Evolutionary conservation across 2,888 invertebrate genomes (phyloP), one percentile per base, ranked within the genome.

Genomic region (Diarsia rubi): DNA sequence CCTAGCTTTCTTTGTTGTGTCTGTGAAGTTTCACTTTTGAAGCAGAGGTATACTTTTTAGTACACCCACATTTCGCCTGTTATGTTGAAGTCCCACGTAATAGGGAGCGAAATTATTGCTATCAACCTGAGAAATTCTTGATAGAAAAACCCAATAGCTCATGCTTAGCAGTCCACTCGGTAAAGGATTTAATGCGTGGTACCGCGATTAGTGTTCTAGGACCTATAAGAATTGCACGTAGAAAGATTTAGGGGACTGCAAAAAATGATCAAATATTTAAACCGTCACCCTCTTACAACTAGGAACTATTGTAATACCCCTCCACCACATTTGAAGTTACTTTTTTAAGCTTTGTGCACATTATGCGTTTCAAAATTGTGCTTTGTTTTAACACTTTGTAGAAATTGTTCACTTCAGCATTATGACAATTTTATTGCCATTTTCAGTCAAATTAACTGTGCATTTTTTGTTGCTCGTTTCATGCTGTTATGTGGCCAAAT

Each of bases 231-330:
- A n/a, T 62, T 42, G n/a, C 42, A 42, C 14, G 0, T 0, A n/a
- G 3, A 3, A 62, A 42, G 8, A n/a, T 42, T 6, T 62, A n/a
- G 62, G 62, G 62, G 62, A 62, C 60, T 62, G 60, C 37, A 62
- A 62, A 62, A 62, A 62, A 62, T 19, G 4, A 21, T 42, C 8
- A 62, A 62, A 62, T 62, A 42, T 62, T 62, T n/a, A 42, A n/a
- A 37, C 62, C 62, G n/a, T 42, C 62, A 62, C 62, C 62, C 62
- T 42, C 42, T 42, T 62, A 62, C 11, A 19, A 11, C 19, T 59
- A 59, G 4, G 31, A 31, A 19, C 59, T 31, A 59, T 19, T 9
- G 4, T 31, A 59, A 59, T 31, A 59, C 59, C 59, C 59, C 59
- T 11, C 31, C 59, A 59, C 59, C 59, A 27, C 9, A 59, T 31